A percentile compares a stretch with the other conserved stretches of the same genome.
Conservation (phyloP, 1,140 invertebrate species). For the Leptonema lineaticorne region DNA sequence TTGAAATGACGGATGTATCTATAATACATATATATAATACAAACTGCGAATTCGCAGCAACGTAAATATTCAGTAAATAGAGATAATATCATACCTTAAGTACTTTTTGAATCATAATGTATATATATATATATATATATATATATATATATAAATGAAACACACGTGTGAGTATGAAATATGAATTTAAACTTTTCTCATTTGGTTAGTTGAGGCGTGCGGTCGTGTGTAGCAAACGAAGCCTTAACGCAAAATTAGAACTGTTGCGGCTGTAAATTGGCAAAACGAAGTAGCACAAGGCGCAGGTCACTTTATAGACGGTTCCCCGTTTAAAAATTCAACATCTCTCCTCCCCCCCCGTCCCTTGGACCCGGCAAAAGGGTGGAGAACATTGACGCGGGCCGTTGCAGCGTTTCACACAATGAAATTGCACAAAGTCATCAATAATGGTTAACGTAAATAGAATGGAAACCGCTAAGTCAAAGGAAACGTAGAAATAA, state of each 20-base stretch:
- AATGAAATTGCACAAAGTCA: not conserved
- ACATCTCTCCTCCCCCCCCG: not conserved
- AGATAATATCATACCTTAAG: too few species aligned
- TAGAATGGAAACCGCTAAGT: too few species aligned
- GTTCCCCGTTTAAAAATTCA: not conserved
- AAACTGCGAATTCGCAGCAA: too few species aligned
- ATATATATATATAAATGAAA: too few species aligned
- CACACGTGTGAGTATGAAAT: slow-evolving; percentile 7
- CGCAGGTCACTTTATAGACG: not conserved
- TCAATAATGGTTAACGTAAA: not conserved
- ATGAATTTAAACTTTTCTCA: slow-evolving; percentile 27
- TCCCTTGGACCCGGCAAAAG: too few species aligned
- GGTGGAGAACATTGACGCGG: too few species aligned
- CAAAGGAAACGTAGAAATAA: not conserved
- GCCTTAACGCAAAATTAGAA: slow-evolving; percentile 7
- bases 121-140: too few species aligned
- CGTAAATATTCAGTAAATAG: too few species aligned
- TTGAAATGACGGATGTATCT: too few species aligned
- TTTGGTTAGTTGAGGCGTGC: slow-evolving; percentile 10
- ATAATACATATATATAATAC: too few species aligned
- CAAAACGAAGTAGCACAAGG: not conserved
- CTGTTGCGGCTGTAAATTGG: not conserved
- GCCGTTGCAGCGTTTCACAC: too few species aligned
- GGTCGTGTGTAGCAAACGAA: not conserved
- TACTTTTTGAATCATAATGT: too few species aligned